Evolutionary conservation across 1,140 invertebrate genomes (phyloP).

Genomic region (Ceratosolen fusciceps): DNA sequence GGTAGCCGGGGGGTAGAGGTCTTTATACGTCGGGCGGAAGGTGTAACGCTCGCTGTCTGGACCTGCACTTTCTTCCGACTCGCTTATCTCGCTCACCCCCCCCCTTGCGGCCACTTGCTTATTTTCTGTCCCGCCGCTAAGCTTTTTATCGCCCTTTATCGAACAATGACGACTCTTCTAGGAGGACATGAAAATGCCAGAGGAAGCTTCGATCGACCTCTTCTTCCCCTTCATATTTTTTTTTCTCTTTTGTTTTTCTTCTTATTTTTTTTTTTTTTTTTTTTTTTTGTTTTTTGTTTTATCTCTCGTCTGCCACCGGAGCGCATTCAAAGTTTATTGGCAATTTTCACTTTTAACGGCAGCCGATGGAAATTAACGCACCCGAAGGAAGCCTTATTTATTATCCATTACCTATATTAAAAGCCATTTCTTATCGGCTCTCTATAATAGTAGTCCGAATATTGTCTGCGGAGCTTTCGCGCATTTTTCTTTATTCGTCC

Average conservation of each 20-base stretch:
- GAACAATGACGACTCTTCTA: background rate
- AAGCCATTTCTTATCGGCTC: background rate
- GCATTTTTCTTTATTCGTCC: background rate
- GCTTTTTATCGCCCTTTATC: background rate
- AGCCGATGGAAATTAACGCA: background rate
- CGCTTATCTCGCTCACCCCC: background rate
- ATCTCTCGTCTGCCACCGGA: no score
- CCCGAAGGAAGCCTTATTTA: background rate
- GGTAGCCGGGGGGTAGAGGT: background rate
- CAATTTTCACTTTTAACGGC: background rate
- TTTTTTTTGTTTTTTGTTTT: no score
- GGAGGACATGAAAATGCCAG: background rate
- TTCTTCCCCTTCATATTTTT: no score
- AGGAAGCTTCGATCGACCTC: background rate
- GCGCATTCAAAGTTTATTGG: background rate
- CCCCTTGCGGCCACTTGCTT: slow-evolving; percentile 8
- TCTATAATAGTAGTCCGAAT: background rate
- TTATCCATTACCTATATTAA: background rate
- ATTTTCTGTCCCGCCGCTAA: background rate
- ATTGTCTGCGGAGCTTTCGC: background rate
- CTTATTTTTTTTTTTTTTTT: no score
- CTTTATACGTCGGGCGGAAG: slow-evolving; percentile 10
- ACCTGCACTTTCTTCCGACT: slow-evolving; percentile 2
- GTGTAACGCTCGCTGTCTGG: background rate
- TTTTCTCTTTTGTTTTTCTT: no score